These are phyloP conservation scores for Hafferia zeledoni DNA, from an alignment of 2,797 vertebrate species.

Conservation along the genomic window DNA sequence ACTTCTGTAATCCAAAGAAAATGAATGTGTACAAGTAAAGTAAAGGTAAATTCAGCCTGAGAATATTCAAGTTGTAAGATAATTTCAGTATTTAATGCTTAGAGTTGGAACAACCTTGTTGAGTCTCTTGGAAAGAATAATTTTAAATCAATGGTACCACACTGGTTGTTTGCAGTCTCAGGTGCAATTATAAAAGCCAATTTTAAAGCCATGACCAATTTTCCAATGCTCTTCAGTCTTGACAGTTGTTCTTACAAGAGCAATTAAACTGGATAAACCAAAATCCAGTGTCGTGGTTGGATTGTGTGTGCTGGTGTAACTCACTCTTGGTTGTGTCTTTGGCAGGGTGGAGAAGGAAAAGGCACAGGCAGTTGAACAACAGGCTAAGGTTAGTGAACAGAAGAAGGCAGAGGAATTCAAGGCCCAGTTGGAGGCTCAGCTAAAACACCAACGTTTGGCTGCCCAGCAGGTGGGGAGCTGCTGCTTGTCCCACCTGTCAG, in stretches of 20 bases:
- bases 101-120: neutral
- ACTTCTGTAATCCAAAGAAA: neutral
- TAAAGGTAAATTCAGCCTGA: neutral
- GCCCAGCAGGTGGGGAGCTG: slow-evolving; percentile 86
- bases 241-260: neutral
- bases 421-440: slow-evolving; percentile 88
- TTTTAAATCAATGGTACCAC: neutral
- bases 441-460: slow-evolving; percentile 89
- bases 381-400: slow-evolving; percentile 91
- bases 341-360: slow-evolving; percentile 97
- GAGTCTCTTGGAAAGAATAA: neutral
- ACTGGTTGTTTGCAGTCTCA: neutral
- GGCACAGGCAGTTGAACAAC: slow-evolving; percentile 91
- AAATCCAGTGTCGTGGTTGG: neutral
- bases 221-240: neutral
- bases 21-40: neutral
- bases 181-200: neutral
- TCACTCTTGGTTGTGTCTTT: slow-evolving; percentile 55
- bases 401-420: slow-evolving; percentile 89
- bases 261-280: neutral
- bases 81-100: neutral
- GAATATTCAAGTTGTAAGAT: neutral
- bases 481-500: slow-evolving; percentile 63
- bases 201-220: neutral
- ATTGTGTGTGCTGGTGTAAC: neutral